Percentiles rank a stretch among this genome's conserved stretches.
These are phyloP conservation scores for Oceanodroma tethys DNA, from an alignment of 2,113 vertebrate species.

Conservation along the genomic window DNA sequence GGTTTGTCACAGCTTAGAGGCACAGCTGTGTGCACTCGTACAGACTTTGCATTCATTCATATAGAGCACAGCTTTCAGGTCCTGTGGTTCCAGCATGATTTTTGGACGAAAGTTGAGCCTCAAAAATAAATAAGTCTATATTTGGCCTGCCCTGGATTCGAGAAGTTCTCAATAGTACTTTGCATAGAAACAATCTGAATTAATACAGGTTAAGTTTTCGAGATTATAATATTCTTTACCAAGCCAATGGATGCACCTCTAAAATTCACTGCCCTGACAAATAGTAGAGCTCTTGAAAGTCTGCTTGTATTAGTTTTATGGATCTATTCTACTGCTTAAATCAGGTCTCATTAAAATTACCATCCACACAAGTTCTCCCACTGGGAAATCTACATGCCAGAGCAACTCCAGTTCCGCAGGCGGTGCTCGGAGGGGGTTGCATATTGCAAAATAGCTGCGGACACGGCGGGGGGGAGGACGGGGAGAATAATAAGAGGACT, in stretches of 20 bases:
- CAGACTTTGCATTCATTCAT: constrained; percentile 56
- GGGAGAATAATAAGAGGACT: constrained; percentile 28
- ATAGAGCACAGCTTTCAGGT: constrained; percentile 33
- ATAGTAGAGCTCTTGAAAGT: constrained; percentile 68
- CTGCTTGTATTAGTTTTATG: constrained; percentile 73
- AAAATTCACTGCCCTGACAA: constrained; percentile 62
- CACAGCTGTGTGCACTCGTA: constrained; percentile 28
- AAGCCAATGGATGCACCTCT: constrained; percentile 52
- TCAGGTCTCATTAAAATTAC: constrained; percentile 75
- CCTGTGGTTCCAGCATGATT: constrained; percentile 27
- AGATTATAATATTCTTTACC: constrained; percentile 59
- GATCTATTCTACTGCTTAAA: constrained; percentile 74
- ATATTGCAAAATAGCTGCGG: constrained; percentile 48
- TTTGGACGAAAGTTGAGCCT: constrained; percentile 39
- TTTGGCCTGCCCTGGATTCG: constrained; percentile 63
- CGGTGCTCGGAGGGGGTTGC: constrained; percentile 62
- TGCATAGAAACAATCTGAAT: constrained; percentile 63
- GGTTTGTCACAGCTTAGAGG: constrained; percentile 9
- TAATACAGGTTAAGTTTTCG: constrained; percentile 44
- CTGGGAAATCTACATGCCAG: constrained; percentile 68
- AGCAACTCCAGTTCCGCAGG: constrained; percentile 68
- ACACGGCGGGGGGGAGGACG: not conserved
- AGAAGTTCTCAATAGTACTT: constrained; percentile 36
- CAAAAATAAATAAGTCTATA: constrained; percentile 62
- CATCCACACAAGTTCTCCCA: constrained; percentile 69